Base-by-base conservation (phyloP, 1,140 invertebrate species). In the Zaprionus ghesquierei region DNA sequence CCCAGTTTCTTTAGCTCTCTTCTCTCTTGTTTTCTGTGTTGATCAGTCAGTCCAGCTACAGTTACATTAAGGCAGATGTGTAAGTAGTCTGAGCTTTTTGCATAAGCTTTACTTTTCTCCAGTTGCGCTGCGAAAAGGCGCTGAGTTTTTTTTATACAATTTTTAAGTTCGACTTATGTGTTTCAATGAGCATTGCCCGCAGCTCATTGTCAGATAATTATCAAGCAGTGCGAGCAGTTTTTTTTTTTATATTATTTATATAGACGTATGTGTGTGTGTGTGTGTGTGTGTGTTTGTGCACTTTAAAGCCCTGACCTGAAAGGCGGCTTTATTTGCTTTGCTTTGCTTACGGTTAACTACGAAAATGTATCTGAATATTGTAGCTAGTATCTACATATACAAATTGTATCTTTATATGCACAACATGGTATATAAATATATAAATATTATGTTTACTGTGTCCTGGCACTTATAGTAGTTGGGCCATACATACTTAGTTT, bases 261-360 rank as follows among this genome's bases (percentile, higher is more conserved):
- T 60, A 46, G 35, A 29, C 44, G 50, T 53, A 46, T 53, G 33
- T 60, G 15, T 71, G 38, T 63, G 22, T 60, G 9, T 54, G 20
- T 53, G 10, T 53, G 18, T 31, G 35, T 25, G 50, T 58, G 29
- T 55, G 41, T 81, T 15, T 80, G 78, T 69, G 75, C 75, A 84
- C 63, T 84, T 68, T 80, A 60, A 89, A 87, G 86, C 82, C 82
- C 84, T 87, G 82, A 87, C 82, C 82, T 89, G 84, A 87, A 87
- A 87, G 72, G 51, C 50, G 41, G 53, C 59, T 61, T 76, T 87
- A 71, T 78, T 86, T 61, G 80, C 64, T 77, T 86, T 61, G 80
- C 64, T 77, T 68, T 64, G 62, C 79, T 49, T 68, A 71, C 62
- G 75, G 69, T 44, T 75, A 65, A 49, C 46, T 61, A 59, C 35